phyloP scores from a whole-genome alignment of 2,797 vertebrate species.

The Syndactyla subalaris region DNA sequence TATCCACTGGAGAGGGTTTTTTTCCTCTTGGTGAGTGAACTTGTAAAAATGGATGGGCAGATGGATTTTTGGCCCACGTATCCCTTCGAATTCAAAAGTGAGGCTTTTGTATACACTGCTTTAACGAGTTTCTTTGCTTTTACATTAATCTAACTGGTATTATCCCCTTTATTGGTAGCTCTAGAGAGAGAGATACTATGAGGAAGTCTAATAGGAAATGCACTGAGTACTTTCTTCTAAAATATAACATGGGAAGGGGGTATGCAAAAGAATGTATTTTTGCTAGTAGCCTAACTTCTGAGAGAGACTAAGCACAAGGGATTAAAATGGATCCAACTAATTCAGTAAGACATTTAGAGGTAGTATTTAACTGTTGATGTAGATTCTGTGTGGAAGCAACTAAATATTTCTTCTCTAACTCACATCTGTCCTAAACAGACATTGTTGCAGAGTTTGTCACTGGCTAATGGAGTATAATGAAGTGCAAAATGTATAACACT shows the following conservation, averaged over 20 bases:
- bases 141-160: slow-evolving; percentile 67
- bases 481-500: slow-evolving; percentile 55
- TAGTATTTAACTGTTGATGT: slow-evolving; percentile 76
- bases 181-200: slow-evolving; percentile 70
- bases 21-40: background rate
- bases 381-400: slow-evolving; percentile 69
- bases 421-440: slow-evolving; percentile 53
- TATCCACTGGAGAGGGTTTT: background rate
- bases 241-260: slow-evolving; percentile 60
- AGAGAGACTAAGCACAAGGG: slow-evolving; percentile 79
- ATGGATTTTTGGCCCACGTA: background rate
- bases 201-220: slow-evolving; percentile 79
- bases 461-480: slow-evolving; percentile 69
- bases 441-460: slow-evolving; percentile 65
- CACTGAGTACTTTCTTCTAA: slow-evolving; percentile 80
- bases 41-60: background rate
- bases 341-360: slow-evolving; percentile 64
- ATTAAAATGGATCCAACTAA: slow-evolving; percentile 67
- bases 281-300: slow-evolving; percentile 76
- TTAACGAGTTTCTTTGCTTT: slow-evolving; percentile 63
- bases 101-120: slow-evolving; percentile 65
- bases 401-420: slow-evolving; percentile 63
- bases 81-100: background rate
- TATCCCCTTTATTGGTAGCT: slow-evolving; percentile 68
- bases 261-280: slow-evolving; percentile 77